Base-by-base conservation (phyloP, 2,888 invertebrate genomes). In the Thyatira batis region DNA sequence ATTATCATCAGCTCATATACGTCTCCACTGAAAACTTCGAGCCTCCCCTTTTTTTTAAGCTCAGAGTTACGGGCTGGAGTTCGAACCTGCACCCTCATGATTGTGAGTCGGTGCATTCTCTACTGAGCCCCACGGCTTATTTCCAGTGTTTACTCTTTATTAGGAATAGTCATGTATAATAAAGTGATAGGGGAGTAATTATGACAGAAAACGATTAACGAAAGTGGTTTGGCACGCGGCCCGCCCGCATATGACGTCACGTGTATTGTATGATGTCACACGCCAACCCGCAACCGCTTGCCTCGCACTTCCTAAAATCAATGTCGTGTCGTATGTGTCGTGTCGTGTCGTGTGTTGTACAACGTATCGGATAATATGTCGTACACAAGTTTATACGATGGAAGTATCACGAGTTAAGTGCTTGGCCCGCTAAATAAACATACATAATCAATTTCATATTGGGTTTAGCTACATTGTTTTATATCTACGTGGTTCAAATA, bases 221-320 rank as follows among this genome's bases (percentile, higher is more conserved):
- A 76, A 81, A 84, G 80, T 80, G 84, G 78, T 80, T 73, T 74
- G 79, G 78, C 86, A 84, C 87, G 84, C 78, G 87, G 71, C 52
- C 54, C 75, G 59, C 87, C 87, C 89, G 86, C 83, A 85, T 87
- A 65, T 73, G 77, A 78, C 76, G 78, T 76, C 79, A 74, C 66
- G 63, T 71, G 70, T 65, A 65, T 70, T 62, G 60, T 52, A 54
- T 71, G 67, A 68, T 76, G 71, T 77, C 69, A 68, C 64, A 57
- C 61, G 61, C 61, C 66, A 63, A 63, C 60, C 62, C 71, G 67
- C 56, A 62, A 65, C 62, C 59, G 55, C 60, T 10, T 48, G 50
- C 54, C 57, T 49, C 58, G 61, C 61, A 66, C 63, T 66, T 71
- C 67, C 78, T 79, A 80, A 80, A 82, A 81, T 76, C 80, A 78